phyloP scores from a whole-genome alignment of 2,113 vertebrate species.

The Triplophysa dalaica region DNA sequence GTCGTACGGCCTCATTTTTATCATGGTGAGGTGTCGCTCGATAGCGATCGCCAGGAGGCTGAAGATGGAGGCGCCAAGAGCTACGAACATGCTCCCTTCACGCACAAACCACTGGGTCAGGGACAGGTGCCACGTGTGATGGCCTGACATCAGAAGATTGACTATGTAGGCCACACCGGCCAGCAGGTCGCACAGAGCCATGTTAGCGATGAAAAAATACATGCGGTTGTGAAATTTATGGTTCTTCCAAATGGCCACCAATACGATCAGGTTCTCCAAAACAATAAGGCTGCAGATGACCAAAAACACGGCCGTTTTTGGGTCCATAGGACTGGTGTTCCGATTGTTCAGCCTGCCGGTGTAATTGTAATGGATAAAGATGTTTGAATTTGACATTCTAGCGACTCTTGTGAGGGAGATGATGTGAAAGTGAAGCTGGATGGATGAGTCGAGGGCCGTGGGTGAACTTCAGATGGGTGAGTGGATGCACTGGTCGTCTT shows the following conservation, averaged over 20 bases:
- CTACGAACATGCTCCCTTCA: slow-evolving; percentile 94
- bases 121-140: slow-evolving; percentile 84
- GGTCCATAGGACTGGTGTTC: slow-evolving; percentile 63
- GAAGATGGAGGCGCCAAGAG: slow-evolving; percentile 89
- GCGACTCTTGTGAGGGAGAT: slow-evolving; percentile 58
- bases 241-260: slow-evolving; percentile 94
- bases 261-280: slow-evolving; percentile 91
- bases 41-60: slow-evolving; percentile 94
- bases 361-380: slow-evolving; percentile 85
- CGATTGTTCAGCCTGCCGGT: slow-evolving; percentile 83
- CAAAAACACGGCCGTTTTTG: slow-evolving; percentile 79
- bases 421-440: slow-evolving; percentile 32
- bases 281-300: slow-evolving; percentile 88
- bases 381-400: slow-evolving; percentile 70
- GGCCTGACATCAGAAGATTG: slow-evolving; percentile 92
- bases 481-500: neutral
- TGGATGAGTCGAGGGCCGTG: neutral
- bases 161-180: slow-evolving; percentile 87
- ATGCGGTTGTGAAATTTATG: slow-evolving; percentile 94
- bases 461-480: neutral
- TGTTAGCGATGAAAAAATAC: slow-evolving; percentile 97
- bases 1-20: slow-evolving; percentile 95
- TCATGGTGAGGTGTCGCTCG: slow-evolving; percentile 96
- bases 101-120: slow-evolving; percentile 85
- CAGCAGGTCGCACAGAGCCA: slow-evolving; percentile 93